These are phyloP conservation scores for Parnassius glacialis DNA, from an alignment of 2,888 invertebrate genomes.

Conservation along the genomic window DNA sequence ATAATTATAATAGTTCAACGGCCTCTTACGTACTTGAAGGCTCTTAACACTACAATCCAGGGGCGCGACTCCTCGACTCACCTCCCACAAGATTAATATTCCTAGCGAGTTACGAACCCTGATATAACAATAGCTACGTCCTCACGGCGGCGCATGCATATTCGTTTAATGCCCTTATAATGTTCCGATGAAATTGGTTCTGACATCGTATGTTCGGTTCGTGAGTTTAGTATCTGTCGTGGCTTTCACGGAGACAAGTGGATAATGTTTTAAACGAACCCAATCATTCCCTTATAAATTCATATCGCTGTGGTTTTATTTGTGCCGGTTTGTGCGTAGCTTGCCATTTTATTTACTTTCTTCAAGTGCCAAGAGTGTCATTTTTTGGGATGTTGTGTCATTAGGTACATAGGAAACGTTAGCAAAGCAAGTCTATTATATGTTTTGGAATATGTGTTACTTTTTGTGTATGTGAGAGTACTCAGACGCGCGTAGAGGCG, in stretches of 20 bases:
- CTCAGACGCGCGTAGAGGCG: slow-evolving; percentile 34
- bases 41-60: slow-evolving; percentile 47
- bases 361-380: slow-evolving; percentile 4
- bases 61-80: slow-evolving; percentile 46
- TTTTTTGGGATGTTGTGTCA: background rate
- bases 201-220: slow-evolving; percentile 59
- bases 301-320: slow-evolving; percentile 29
- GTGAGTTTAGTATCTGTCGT: slow-evolving; percentile 59
- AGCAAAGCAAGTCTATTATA: background rate
- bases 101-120: slow-evolving; percentile 63
- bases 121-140: slow-evolving; percentile 69
- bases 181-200: slow-evolving; percentile 74
- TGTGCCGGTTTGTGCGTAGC: slow-evolving; percentile 36
- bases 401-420: background rate
- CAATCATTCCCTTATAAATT: slow-evolving; percentile 25
- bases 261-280: slow-evolving; percentile 31
- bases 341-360: slow-evolving; percentile 39
- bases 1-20: slow-evolving; percentile 53
- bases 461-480: slow-evolving; percentile 31
- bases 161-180: slow-evolving; percentile 78
- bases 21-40: slow-evolving; percentile 52
- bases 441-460: slow-evolving; percentile 13
- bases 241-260: slow-evolving; percentile 56
- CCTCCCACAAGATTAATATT: slow-evolving; percentile 76
- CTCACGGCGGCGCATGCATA: slow-evolving; percentile 76